phyloP scores from a whole-genome alignment of 2,113 vertebrate species.

The Litocranius walleri region DNA sequence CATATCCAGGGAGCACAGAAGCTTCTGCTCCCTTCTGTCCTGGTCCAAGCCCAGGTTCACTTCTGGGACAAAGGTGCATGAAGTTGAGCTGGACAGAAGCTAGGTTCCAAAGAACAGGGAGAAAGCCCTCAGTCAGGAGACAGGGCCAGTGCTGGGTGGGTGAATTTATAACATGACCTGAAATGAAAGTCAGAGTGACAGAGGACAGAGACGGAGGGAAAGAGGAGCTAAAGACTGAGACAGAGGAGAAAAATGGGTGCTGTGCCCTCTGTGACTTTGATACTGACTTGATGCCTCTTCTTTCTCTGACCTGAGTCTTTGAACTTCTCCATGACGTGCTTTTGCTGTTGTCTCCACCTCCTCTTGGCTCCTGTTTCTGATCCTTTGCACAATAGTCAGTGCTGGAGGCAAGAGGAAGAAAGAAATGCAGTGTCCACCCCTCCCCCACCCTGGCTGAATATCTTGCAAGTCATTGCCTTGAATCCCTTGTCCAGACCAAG shows the following conservation, averaged over 20 bases:
- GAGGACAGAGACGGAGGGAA: background rate
- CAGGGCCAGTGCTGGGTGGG: background rate
- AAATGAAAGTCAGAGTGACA: background rate
- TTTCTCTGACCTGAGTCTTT: background rate
- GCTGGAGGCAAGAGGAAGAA: background rate
- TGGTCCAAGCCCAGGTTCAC: background rate
- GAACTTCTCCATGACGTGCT: rapidly evolving
- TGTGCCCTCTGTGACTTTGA: rapidly evolving
- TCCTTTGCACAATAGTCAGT: background rate
- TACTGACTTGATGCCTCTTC: background rate
- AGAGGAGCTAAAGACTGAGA: background rate
- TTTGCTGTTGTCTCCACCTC: background rate
- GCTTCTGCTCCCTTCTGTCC: background rate
- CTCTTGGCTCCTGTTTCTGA: background rate
- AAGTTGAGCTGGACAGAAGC: background rate
- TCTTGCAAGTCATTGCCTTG: background rate
- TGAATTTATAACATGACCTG: background rate
- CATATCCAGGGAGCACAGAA: background rate
- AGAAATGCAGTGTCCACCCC: background rate
- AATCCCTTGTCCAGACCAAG: background rate
- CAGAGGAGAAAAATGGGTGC: background rate
- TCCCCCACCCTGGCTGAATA: rapidly evolving
- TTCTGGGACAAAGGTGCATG: background rate
- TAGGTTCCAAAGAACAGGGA: background rate
- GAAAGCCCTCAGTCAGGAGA: background rate